phyloP scores from a whole-genome alignment of 2,797 vertebrate species.

The Danio jaintianensis region DNA sequence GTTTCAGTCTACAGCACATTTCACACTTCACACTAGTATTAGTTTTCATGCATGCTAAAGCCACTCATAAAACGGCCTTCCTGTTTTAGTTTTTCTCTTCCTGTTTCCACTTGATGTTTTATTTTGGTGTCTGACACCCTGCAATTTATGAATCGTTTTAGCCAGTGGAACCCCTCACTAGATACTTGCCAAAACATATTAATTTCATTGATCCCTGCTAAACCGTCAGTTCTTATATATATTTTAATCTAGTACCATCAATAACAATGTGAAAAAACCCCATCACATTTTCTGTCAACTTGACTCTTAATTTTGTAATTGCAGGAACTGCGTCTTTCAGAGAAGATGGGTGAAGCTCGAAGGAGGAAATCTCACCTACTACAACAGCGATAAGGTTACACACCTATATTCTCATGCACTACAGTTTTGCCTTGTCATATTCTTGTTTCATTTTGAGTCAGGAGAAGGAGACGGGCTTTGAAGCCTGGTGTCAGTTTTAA shows the following conservation, averaged over 20 bases:
- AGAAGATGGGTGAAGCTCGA: constrained; percentile 94
- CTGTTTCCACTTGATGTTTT: background rate
- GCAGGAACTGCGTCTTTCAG: constrained; percentile 91
- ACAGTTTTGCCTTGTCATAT: background rate
- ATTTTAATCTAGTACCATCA: background rate
- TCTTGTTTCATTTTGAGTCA: background rate
- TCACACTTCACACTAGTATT: constrained; percentile 7
- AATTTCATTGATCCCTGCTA: background rate
- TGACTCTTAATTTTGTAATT: constrained; percentile 57
- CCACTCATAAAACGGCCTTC: background rate
- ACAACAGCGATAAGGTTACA: constrained; percentile 92
- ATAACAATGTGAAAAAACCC: background rate
- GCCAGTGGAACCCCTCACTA: no score
- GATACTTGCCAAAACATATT: background rate
- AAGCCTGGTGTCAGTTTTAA: background rate
- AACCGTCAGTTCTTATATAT: background rate
- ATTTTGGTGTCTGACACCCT: background rate
- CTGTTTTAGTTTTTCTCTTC: background rate
- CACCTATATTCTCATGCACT: background rate
- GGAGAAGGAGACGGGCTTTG: background rate
- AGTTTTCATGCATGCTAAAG: background rate
- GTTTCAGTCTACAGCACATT: background rate
- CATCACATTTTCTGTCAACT: background rate
- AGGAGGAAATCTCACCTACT: constrained; percentile 90
- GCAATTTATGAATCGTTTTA: no score